Evolutionary conservation across 2,888 invertebrate genomes (phyloP).

Genomic region (Cheilosia soror): DNA sequence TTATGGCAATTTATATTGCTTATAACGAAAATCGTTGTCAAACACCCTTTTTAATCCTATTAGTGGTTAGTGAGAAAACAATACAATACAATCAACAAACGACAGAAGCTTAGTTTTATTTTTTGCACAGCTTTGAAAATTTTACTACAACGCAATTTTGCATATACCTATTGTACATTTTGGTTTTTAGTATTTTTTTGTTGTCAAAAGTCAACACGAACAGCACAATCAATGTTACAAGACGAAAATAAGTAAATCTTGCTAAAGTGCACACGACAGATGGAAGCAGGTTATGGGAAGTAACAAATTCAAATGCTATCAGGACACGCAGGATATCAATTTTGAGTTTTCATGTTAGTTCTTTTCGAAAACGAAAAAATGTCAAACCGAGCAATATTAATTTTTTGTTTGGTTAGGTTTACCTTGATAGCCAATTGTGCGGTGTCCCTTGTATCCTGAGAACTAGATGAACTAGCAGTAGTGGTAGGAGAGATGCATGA

Average conservation of each 20-base stretch:
- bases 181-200: constrained; percentile 11
- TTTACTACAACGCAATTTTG: constrained; percentile 4
- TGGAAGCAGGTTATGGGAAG: constrained; percentile 9
- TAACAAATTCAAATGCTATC: constrained; percentile 65
- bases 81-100: constrained; percentile 63
- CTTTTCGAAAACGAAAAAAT: constrained; percentile 16
- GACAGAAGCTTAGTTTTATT: constrained; percentile 22
- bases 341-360: constrained; percentile 31
- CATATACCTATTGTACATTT: constrained; percentile 11
- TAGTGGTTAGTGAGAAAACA: constrained; percentile 58
- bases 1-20: too few relatives aligned
- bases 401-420: constrained; percentile 18
- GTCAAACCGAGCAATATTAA: constrained; percentile 20
- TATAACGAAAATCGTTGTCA: too few relatives aligned
- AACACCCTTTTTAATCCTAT: not conserved
- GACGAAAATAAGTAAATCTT: not conserved
- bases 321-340: constrained; percentile 69
- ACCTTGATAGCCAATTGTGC: constrained; percentile 71
- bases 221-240: constrained; percentile 1
- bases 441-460: constrained; percentile 73
- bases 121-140: not conserved
- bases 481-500: constrained; percentile 69
- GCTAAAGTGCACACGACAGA: constrained; percentile 22
- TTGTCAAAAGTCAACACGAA: constrained; percentile 12
- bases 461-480: constrained; percentile 69